Percentiles rank a stretch among this genome's conserved stretches.
Evolutionary conservation across 2,113 vertebrate genomes (phyloP).

Genomic region (Oxygymnocypris stewartii): DNA sequence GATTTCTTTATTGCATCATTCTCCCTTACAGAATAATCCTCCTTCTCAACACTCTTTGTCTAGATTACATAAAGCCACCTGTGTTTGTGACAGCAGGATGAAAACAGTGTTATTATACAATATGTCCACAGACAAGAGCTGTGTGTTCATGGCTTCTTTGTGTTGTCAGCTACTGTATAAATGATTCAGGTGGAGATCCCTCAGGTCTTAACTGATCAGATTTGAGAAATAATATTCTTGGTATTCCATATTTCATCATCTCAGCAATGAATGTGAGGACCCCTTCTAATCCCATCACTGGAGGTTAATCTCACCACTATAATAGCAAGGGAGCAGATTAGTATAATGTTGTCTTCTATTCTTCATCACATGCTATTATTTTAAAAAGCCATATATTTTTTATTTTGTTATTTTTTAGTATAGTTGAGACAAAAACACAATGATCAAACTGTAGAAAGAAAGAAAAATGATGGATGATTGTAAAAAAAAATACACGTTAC

Average conservation of each 20-base stretch:
- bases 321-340: conserved; percentile 9
- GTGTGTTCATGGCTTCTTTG: background rate
- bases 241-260: background rate
- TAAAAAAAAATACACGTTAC: no score
- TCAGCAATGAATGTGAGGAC: background rate
- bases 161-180: background rate
- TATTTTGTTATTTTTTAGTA: no score
- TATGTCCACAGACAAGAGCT: conserved; percentile 4
- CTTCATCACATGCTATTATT: no score
- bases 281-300: background rate
- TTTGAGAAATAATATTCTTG: background rate
- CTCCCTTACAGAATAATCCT: background rate
- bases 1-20: background rate
- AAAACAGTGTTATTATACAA: background rate
- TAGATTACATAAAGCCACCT: conserved; percentile 6
- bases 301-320: background rate
- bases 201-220: background rate
- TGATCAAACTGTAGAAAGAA: no score
- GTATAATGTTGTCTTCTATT: background rate
- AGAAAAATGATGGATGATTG: no score
- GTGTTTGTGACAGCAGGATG: background rate
- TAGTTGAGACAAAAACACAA: no score
- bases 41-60: background rate
- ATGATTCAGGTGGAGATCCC: background rate
- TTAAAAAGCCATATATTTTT: no score